Evolutionary conservation across 2,113 vertebrate species (phyloP).

Genomic region (Furnarius figulus): DNA sequence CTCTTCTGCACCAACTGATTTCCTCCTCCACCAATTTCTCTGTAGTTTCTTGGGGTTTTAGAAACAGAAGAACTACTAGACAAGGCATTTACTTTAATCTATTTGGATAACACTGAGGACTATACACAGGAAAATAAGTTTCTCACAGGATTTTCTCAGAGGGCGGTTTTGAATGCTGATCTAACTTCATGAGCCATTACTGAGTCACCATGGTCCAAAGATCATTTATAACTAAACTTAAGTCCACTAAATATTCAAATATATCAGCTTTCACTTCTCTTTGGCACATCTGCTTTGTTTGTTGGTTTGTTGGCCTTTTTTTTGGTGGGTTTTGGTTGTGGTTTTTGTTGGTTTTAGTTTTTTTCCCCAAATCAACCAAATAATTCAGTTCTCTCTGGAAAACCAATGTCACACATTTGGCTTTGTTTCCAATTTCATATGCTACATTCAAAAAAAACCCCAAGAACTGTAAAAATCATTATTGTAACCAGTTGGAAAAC

Average conservation of each 20-base stretch:
- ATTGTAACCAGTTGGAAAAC: accelerated
- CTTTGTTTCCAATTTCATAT: neutral
- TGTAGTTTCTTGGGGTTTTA: neutral
- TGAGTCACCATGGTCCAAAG: neutral
- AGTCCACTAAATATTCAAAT: neutral
- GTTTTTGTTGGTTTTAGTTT: neutral
- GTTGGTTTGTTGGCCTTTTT: neutral
- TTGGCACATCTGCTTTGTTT: neutral
- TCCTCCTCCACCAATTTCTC: neutral
- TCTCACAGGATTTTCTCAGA: neutral
- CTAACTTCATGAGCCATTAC: neutral
- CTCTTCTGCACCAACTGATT: neutral
- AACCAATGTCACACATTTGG: neutral
- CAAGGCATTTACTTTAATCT: neutral
- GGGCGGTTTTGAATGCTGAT: neutral
- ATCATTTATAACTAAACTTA: neutral
- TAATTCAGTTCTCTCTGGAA: neutral
- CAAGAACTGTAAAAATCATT: neutral
- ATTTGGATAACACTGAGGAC: neutral
- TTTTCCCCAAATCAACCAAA: accelerated
- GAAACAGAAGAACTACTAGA: neutral
- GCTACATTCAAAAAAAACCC: neutral
- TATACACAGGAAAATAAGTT: neutral
- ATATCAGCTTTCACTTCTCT: neutral
- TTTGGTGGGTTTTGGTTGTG: neutral